A percentile compares a stretch with the other conserved stretches of the same genome.
Conservation (phyloP, 2,797 vertebrate species). For the Epinephelus malabaricus region DNA sequence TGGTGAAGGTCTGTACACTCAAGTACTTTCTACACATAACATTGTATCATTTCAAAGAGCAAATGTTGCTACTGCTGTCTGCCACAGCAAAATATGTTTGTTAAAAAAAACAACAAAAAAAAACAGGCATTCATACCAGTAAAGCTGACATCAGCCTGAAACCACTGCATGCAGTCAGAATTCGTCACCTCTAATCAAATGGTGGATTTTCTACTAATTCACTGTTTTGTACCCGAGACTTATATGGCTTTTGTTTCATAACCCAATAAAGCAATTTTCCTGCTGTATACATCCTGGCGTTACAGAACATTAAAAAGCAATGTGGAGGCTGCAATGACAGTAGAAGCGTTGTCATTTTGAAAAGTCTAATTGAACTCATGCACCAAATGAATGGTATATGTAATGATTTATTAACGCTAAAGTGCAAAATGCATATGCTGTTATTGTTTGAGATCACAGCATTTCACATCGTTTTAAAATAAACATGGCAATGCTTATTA, state of each 20-base stretch:
- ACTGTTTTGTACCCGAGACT: not conserved
- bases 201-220: not conserved
- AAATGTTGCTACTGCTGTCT: too few species aligned
- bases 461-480: conserved; percentile 22
- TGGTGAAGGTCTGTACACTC: too few species aligned
- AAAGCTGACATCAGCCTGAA: conserved; percentile 10
- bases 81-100: not conserved
- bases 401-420: conserved; percentile 22
- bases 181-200: conserved; percentile 1
- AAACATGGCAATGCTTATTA: conserved; percentile 31
- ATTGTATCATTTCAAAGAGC: too few species aligned
- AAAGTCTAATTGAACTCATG: not conserved
- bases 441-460: conserved; percentile 7
- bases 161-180: not conserved
- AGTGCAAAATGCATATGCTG: conserved; percentile 9
- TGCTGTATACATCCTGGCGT: not conserved
- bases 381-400: not conserved
- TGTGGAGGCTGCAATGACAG: not conserved
- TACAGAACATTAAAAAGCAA: conserved; percentile 7
- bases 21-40: too few species aligned
- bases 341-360: not conserved
- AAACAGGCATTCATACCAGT: not conserved
- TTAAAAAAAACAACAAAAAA: too few species aligned
- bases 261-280: not conserved
- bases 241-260: conserved; percentile 4